Evolutionary conservation across 2,888 invertebrate genomes (phyloP).

Genomic region (Thalpophila matura): DNA sequence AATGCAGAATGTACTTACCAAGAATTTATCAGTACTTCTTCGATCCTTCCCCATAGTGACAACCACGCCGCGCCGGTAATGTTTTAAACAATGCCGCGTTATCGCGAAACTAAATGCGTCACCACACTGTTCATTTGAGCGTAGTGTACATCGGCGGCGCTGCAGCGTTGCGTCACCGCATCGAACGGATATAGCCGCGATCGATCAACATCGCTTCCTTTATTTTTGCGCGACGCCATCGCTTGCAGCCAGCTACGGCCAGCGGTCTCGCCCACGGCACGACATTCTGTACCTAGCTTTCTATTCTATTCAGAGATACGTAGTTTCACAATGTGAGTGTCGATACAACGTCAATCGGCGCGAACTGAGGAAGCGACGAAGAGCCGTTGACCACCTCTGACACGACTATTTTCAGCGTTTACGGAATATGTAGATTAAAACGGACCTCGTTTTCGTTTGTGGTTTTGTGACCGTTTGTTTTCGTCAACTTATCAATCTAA

Average conservation of each 20-base stretch:
- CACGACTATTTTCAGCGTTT: constrained; percentile 60
- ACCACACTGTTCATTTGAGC: constrained; percentile 59
- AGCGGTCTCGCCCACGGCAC: constrained; percentile 62
- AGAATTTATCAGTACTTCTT: constrained; percentile 19
- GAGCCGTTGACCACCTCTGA: constrained; percentile 46
- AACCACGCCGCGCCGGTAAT: constrained; percentile 41
- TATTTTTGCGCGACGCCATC: constrained; percentile 74
- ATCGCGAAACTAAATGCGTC: constrained; percentile 64
- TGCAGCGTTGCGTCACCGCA: constrained; percentile 75
- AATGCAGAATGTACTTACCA: constrained; percentile 16
- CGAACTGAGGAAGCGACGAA: constrained; percentile 43
- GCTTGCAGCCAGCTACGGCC: constrained; percentile 53
- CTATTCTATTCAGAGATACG: constrained; percentile 65
- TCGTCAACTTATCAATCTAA: constrained; percentile 17
- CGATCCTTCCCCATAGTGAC: constrained; percentile 40
- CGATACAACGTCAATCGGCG: constrained; percentile 52
- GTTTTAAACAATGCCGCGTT: constrained; percentile 60
- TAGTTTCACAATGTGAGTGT: constrained; percentile 59
- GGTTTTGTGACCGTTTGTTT: constrained; percentile 22
- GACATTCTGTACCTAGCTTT: constrained; percentile 65
- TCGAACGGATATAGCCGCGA: constrained; percentile 81
- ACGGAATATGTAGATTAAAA: constrained; percentile 49
- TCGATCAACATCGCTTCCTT: constrained; percentile 79
- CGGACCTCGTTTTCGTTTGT: constrained; percentile 9
- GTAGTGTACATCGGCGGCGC: constrained; percentile 52